A percentile compares a stretch with the other conserved stretches of the same genome.
Conservation (phyloP, 2,797 vertebrate genomes). For the Chrysocyon brachyurus region DNA sequence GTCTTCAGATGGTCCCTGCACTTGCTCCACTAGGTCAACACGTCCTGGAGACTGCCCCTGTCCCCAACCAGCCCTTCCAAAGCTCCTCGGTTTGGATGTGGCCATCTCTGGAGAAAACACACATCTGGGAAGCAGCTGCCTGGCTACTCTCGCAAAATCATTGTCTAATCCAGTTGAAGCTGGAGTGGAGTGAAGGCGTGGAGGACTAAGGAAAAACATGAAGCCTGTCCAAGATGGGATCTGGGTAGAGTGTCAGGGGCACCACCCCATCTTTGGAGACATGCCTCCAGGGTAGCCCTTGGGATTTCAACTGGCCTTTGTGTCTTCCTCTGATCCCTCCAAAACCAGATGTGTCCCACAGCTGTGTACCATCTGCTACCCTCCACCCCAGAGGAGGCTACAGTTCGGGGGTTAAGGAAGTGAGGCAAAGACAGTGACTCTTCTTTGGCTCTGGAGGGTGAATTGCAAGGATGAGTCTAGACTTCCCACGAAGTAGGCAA, state of each 20-base stretch:
- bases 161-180: slow-evolving; percentile 36
- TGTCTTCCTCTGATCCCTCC: slow-evolving; percentile 43
- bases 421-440: background rate
- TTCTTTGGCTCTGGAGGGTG: slow-evolving; percentile 17
- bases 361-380: slow-evolving; percentile 78
- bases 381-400: slow-evolving; percentile 33
- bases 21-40: background rate
- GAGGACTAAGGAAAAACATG: background rate
- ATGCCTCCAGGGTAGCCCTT: slow-evolving; percentile 11
- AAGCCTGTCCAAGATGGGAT: slow-evolving; percentile 42
- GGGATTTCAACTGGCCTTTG: slow-evolving; percentile 50
- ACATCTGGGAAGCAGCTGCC: slow-evolving; percentile 80
- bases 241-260: slow-evolving; percentile 45
- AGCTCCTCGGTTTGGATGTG: background rate
- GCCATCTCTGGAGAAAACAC: slow-evolving; percentile 38
- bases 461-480: slow-evolving; percentile 34
- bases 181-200: slow-evolving; percentile 10
- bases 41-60: background rate
- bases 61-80: background rate
- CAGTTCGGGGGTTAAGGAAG: slow-evolving; percentile 57
- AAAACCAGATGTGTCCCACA: slow-evolving; percentile 63
- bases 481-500: slow-evolving; percentile 63
- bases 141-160: slow-evolving; percentile 46
- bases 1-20: background rate
- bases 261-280: slow-evolving; percentile 65